A percentile compares a stretch with the other conserved stretches of the same genome.
Conservation (phyloP, 2,888 invertebrate species). For the Limnephilus auricula region DNA sequence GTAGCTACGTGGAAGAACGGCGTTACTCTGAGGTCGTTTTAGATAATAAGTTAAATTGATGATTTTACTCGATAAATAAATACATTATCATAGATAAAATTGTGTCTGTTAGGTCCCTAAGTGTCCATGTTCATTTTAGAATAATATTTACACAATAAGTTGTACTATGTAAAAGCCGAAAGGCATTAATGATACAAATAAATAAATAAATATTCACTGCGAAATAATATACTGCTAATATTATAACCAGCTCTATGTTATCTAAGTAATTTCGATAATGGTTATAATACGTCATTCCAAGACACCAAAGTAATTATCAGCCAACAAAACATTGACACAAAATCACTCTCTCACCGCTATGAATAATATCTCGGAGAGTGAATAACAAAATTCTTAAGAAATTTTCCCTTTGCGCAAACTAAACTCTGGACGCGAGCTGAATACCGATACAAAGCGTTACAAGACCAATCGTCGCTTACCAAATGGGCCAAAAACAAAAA, state of each 20-base stretch:
- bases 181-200: too few species aligned
- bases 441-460: neutral
- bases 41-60: neutral
- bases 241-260: neutral
- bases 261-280: neutral
- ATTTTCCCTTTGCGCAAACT: conserved; percentile 20
- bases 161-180: too few species aligned
- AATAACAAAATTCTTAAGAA: conserved; percentile 41
- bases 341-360: neutral
- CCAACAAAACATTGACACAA: conserved; percentile 6
- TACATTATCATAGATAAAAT: neutral
- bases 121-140: neutral
- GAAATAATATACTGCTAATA: neutral
- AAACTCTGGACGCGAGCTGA: neutral
- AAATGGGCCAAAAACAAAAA: conserved; percentile 51
- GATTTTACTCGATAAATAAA: neutral
- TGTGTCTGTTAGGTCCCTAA: neutral
- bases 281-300: neutral
- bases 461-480: conserved; percentile 39
- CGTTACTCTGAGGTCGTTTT: neutral
- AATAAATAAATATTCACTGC: too few species aligned
- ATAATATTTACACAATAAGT: too few species aligned
- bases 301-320: neutral
- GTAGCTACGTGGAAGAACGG: too few species aligned
- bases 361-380: conserved; percentile 30